Conservation (phyloP, 2,888 invertebrate genomes). For the Tachina fera region DNA sequence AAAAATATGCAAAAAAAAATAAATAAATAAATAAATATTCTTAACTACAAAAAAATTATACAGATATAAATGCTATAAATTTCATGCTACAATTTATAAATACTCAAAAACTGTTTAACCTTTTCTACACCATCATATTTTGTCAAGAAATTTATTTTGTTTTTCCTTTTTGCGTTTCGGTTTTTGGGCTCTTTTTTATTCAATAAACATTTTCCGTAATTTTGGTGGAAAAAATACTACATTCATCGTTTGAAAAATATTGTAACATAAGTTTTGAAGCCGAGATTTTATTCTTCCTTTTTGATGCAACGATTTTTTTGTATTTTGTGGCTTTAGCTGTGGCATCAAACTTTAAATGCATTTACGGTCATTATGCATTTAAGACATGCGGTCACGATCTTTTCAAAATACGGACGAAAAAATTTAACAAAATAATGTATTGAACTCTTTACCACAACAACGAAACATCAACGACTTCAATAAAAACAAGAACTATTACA, state of each 20-base stretch:
- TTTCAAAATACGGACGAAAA: constrained; percentile 71
- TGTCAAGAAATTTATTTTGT: constrained; percentile 59
- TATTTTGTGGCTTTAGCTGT: constrained; percentile 63
- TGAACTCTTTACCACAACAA: constrained; percentile 62
- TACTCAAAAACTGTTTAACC: constrained; percentile 79
- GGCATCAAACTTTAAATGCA: constrained; percentile 72
- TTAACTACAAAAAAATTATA: constrained; percentile 71
- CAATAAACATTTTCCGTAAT: constrained; percentile 43
- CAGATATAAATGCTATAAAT: constrained; percentile 61
- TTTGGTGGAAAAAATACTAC: constrained; percentile 20
- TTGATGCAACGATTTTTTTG: constrained; percentile 7
- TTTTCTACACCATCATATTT: constrained; percentile 74
- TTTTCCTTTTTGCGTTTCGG: constrained; percentile 13
- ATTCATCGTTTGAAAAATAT: constrained; percentile 60
- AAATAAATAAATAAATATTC: constrained; percentile 63
- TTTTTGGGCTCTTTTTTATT: constrained; percentile 21
- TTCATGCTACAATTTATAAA: constrained; percentile 80
- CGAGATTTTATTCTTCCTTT: constrained; percentile 56
- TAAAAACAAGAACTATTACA: constrained; percentile 23
- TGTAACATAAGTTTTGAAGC: constrained; percentile 67
- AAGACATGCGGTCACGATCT: constrained; percentile 83
- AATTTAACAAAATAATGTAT: constrained; percentile 51
- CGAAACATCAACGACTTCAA: constrained; percentile 25
- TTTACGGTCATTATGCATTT: constrained; percentile 83
- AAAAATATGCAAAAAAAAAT: constrained; percentile 33